Evolutionary conservation across 2,797 vertebrate species (phyloP), one percentile per base, ranked within the genome.

Genomic region (Huso huso): DNA sequence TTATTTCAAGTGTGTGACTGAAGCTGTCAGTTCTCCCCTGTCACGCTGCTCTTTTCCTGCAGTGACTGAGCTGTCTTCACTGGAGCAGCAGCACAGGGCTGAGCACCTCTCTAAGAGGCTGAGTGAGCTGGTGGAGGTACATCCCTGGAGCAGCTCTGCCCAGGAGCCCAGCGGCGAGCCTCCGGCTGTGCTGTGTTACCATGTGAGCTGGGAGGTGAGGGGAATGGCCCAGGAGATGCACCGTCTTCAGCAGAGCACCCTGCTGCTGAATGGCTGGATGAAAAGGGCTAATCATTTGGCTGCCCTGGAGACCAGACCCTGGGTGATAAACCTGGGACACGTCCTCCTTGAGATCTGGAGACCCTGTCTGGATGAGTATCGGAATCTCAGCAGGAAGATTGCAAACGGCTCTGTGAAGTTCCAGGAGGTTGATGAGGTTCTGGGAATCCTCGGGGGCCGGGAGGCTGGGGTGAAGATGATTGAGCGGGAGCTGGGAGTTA

Each of bases 221-320:
- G 63, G 70, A 63, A 87, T 87, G 82, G 76, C 83, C 65, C 3
- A 0, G 1, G 62, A 82, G 69, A 89, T 90, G 86, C 64, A 80
- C 62, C 62, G 61, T 12, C 70, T 87, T 18, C 74, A 23, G 7
- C 23, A 69, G 37, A 90, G 88, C 75, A 82, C 58, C 74, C 67
- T 90, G 58, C 61, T 89, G 62, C 77, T 88, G 49, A 71, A 68
- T 53, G 77, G 49, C 7, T 90, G 88, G 88, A 78, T 67, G 48
- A 69, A 72, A 55, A 65, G 18, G 1, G 78, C 82, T 4, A 70
- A 11, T 0, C 10, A 50, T 2, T 7, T 74, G 15, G 62, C 48
- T 0, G 48, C 48, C 68, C 64, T 3, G 1, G 1, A 0, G 66
- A 49, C 48, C 13, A 4, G 0, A 1, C 66, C 73, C 0, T 61